Percentiles rank a stretch among this genome's conserved stretches.
Conservation (phyloP, 2,113 vertebrate species). For the Tragulus kanchil region DNA sequence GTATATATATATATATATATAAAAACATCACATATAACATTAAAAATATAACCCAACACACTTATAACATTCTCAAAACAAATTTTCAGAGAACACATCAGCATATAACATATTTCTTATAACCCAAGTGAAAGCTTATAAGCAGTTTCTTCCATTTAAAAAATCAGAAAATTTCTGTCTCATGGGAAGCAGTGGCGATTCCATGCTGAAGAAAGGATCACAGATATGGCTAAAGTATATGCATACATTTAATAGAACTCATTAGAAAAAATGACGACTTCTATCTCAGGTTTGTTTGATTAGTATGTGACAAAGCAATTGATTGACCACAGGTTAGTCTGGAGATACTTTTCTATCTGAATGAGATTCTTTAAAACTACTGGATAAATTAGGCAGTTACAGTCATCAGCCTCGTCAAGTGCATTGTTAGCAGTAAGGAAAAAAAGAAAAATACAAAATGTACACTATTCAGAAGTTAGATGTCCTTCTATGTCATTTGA, state of each 20-base stretch:
- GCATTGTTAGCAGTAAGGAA: neutral
- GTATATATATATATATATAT: no score
- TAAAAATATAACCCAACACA: no score
- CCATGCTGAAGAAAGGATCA: neutral
- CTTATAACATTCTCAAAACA: no score
- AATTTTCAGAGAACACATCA: slow-evolving; percentile 23
- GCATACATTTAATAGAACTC: slow-evolving; percentile 26
- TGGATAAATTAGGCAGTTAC: slow-evolving; percentile 27
- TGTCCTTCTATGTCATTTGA: slow-evolving; percentile 54
- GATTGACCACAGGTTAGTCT: neutral
- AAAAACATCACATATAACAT: no score
- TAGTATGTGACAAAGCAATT: neutral
- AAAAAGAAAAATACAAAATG: neutral
- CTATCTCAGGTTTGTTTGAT: slow-evolving; percentile 35
- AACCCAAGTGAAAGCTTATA: slow-evolving; percentile 18
- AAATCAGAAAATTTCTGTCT: slow-evolving; percentile 43
- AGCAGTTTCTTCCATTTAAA: slow-evolving; percentile 52
- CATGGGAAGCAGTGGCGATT: neutral
- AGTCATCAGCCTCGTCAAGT: slow-evolving; percentile 43
- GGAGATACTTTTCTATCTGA: slow-evolving; percentile 31
- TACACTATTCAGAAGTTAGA: slow-evolving; percentile 48
- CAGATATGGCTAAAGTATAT: neutral
- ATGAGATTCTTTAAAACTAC: slow-evolving; percentile 42
- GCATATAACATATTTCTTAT: slow-evolving; percentile 31
- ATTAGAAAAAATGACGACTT: neutral